A percentile compares a stretch with the other conserved stretches of the same genome.
phyloP scores from a whole-genome alignment of 1,140 invertebrate genomes.

The Listronotus oregonensis region DNA sequence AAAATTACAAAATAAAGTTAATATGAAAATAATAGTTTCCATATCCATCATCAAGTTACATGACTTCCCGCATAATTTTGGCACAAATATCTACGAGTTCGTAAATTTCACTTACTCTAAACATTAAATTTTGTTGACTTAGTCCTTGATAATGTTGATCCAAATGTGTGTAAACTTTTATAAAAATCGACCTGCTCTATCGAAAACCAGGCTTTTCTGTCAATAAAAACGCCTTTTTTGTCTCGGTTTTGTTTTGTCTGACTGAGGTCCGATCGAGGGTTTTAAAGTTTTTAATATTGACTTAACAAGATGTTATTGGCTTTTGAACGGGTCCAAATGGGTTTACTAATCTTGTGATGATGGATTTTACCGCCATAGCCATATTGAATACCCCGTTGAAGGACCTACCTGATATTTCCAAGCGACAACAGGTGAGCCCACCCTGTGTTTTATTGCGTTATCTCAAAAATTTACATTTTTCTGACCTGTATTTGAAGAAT shows the following conservation, averaged over 20 bases:
- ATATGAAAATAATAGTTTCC: no score
- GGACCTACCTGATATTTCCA: no score
- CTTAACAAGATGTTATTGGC: slow-evolving; percentile 20
- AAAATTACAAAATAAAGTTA: no score
- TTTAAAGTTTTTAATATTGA: slow-evolving; percentile 17
- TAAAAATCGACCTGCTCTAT: slow-evolving; percentile 22
- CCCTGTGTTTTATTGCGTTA: no score
- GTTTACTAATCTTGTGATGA: slow-evolving; percentile 13
- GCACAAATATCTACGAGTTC: no score
- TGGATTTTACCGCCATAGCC: not conserved
- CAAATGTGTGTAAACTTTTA: slow-evolving; percentile 11
- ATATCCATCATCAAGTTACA: no score
- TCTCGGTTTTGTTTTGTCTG: slow-evolving; percentile 20
- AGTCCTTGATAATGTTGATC: slow-evolving; percentile 9
- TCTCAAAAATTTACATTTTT: no score
- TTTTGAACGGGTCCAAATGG: slow-evolving; percentile 15
- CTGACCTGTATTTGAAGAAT: no score
- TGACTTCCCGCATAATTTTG: no score
- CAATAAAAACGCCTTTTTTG: slow-evolving; percentile 20
- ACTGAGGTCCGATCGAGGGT: slow-evolving; percentile 2
- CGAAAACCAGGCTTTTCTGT: slow-evolving; percentile 22
- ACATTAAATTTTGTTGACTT: not conserved
- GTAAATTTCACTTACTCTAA: no score
- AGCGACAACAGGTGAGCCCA: no score
- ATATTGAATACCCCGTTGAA: no score